phyloP scores from a whole-genome alignment of 92 coral and sea anemone genomes.

The Zoanthus sansibaricus region DNA sequence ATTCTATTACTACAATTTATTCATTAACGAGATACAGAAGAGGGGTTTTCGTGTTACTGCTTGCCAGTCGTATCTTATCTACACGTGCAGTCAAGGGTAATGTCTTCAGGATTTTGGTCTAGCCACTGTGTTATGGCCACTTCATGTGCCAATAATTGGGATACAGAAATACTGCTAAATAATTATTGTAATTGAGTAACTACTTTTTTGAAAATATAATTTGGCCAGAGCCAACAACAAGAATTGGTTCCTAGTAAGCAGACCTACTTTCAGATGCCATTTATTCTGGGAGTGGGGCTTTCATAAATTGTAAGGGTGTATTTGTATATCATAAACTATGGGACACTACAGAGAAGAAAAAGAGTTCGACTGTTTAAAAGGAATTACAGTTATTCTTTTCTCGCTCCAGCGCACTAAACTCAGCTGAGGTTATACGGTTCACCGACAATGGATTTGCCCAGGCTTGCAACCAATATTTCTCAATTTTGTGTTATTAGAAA shows the following conservation, averaged over 20 bases:
- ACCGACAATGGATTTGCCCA: constrained; percentile 18
- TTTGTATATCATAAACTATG: too few species aligned
- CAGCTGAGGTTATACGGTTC: constrained; percentile 22
- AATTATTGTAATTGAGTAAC: background rate
- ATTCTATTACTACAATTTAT: background rate
- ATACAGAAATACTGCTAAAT: background rate
- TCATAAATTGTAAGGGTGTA: too few species aligned
- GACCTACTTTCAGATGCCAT: too few species aligned
- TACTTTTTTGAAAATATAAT: too few species aligned
- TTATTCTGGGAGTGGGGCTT: too few species aligned
- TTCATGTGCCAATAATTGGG: too few species aligned
- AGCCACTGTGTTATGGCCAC: background rate
- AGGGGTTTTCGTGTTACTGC: background rate
- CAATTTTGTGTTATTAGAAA: background rate
- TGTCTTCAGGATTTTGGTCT: constrained; percentile 26
- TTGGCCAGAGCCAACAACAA: too few species aligned
- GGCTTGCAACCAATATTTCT: background rate
- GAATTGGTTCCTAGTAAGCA: too few species aligned
- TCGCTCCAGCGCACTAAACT: background rate
- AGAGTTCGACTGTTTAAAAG: too few species aligned
- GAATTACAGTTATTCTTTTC: too few species aligned
- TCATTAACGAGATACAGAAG: background rate
- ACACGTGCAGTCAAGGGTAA: constrained; percentile 36
- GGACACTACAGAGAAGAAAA: too few species aligned
- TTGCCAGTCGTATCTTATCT: constrained; percentile 26